Evolutionary conservation across 1,140 invertebrate genomes (phyloP), one percentile per base, ranked within the genome.

Genomic region (Phthorimaea operculella): DNA sequence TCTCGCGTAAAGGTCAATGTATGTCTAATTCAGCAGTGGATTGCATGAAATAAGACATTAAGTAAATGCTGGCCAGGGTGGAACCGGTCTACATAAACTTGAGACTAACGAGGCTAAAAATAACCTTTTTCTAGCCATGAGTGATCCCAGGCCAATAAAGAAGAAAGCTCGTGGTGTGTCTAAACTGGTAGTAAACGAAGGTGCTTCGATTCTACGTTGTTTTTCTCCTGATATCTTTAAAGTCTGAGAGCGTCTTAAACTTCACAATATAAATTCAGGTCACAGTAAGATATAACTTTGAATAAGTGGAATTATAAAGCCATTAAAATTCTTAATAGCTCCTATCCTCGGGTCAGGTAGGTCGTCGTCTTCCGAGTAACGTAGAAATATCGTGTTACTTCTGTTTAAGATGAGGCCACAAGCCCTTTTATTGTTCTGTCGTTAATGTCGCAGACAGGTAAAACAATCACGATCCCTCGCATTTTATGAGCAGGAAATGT

Each of bases 31-130:
- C 36, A 39, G 36, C 36, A 39, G 36, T n/a, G 16, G 44, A 16
- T 47, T 16, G 14, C 15, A 47, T 16, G 44, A 17, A 47, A 47
- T 47, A 47, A 47, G 44, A 47, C 44, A 47, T 47, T 47, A 47
- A 47, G 44, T 17, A 47, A 47, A 47, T 47, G 44, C 7, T 17
- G 16, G 9, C 44, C 44, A 15, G 44, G 44, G 42, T 45, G 42
- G 16, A 47, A 47, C 44, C 44, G 44, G 44, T 47, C 16, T 11
- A 17, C 44, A 47, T 47, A 11, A 47, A 47, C 7, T 47, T 47
- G 44, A 47, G 15, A 5, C 14, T 47, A 47, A 47, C 44, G 14
- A 47, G 44, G 7, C 16, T 47, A 47, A 47, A 47, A 47, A 47
- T 47, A 47, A 14, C n/a, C n/a, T 47, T 14, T 16, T 15, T 47